Base-by-base conservation (phyloP, 2,797 vertebrate species). In the Octomys mimax region DNA sequence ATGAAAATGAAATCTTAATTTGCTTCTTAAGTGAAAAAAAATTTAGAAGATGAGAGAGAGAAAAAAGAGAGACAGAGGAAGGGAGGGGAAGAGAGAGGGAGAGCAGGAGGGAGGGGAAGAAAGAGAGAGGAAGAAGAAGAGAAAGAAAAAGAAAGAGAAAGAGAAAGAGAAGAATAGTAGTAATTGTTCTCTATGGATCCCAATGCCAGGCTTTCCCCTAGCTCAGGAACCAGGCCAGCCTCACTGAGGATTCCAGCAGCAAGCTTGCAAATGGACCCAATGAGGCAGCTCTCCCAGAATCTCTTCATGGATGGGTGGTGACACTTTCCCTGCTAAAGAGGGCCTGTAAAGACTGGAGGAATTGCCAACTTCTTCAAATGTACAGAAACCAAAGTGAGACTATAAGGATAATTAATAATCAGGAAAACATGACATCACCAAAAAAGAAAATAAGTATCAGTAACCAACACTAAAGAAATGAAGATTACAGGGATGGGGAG, bases 1-100 rank as follows among this genome's bases (percentile, higher is more conserved):
- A 89, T 73, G 78, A 95, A 97, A 96, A 85, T 85, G 62, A 98
- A 98, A 97, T 96, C 54, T 89, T 93, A 77, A 93, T 78, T 89
- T 80, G 85, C 39, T 92, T 86, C n/a, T 59, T 83, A 70, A 93
- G 80, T 39, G n/a, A 85, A 85, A 93, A 88, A 85, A 49, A 24
- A 42, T 10, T 68, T 49, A 46, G 61, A 88, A 86, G 39, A 86
- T 87, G 11, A 71, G 16, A 36, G 68, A 71, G 59, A 88, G 90
- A 83, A 31, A 54, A 16, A 91, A 83, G 31, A 83, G 31, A 80
- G 36, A 46, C 18, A 22, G 57, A 42, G 39, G 18, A 14, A 16
- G 12, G 52, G 14, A 86, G 81, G 22, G 39, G 19, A 86, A 84
- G 22, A 39, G 19, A 36, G n/a, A 71, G 52, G 86, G 18, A n/a